Evolutionary conservation across 2,797 vertebrate species (phyloP).

Genomic region (Hyperoplus lanceolatus): DNA sequence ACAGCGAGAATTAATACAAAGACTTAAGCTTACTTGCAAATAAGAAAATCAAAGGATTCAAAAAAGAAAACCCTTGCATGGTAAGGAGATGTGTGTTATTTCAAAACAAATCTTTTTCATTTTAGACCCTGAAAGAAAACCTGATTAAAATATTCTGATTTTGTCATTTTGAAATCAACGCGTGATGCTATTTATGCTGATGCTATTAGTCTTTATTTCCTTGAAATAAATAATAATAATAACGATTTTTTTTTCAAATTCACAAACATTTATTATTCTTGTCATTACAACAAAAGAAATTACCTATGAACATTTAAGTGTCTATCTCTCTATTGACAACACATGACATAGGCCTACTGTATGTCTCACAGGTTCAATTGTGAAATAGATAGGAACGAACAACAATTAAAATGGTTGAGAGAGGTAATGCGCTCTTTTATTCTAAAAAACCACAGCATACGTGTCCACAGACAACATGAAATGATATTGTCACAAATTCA

Average conservation of each 20-base stretch:
- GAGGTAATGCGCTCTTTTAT: conserved; percentile 86
- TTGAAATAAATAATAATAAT: conserved; percentile 53
- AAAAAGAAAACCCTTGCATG: background rate
- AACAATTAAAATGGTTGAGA: conserved; percentile 81
- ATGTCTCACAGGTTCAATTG: conserved; percentile 90
- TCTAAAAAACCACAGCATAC: conserved; percentile 80
- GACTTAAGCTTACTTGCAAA: background rate
- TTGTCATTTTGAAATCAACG: too few relatives aligned
- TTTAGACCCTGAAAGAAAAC: too few relatives aligned
- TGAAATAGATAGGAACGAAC: conserved; percentile 89
- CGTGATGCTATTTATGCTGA: too few relatives aligned
- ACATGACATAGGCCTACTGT: conserved; percentile 81
- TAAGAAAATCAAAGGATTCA: background rate
- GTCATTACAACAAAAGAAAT: conserved; percentile 91
- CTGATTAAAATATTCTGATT: too few relatives aligned
- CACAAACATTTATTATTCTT: conserved; percentile 98
- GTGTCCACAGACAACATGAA: conserved; percentile 86
- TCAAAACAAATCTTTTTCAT: conserved; percentile 1
- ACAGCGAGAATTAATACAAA: background rate
- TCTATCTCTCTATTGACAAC: conserved; percentile 86
- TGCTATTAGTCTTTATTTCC: background rate
- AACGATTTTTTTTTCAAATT: conserved; percentile 80
- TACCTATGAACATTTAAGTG: conserved; percentile 87
- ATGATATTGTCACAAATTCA: conserved; percentile 86
- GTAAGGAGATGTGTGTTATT: background rate